A percentile compares a stretch with the other conserved stretches of the same genome.
These are phyloP conservation scores for Cataglyphis livida DNA, from an alignment of 2,888 invertebrate genomes.

Conservation along the genomic window DNA sequence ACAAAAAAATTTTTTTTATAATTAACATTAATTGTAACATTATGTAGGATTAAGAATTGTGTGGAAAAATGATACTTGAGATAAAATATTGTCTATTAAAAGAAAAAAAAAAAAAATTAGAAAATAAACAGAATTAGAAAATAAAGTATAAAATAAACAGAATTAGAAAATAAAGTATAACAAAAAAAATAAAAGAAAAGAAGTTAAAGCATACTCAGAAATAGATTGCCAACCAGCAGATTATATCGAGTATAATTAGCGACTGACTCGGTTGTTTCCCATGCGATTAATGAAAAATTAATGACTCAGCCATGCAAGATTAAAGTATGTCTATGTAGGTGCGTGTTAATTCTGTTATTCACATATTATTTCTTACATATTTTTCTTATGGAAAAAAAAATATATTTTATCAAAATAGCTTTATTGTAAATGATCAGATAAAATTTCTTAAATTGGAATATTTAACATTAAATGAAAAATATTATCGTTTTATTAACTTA, in stretches of 20 bases:
- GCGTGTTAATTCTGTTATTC: not conserved
- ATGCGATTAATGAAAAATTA: slow-evolving; percentile 30
- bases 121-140: slow-evolving; percentile 1
- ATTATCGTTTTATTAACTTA: not conserved
- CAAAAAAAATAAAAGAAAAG: not conserved
- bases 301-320: not conserved
- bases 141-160: slow-evolving; percentile 8
- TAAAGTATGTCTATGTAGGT: not conserved
- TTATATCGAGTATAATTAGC: slow-evolving; percentile 33
- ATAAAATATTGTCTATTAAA: not conserved
- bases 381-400: not conserved
- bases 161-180: no score
- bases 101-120: not conserved
- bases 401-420: not conserved
- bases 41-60: not conserved
- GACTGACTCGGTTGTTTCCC: not conserved
- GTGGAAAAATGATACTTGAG: not conserved
- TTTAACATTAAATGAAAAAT: not conserved
- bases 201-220: not conserved
- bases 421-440: not conserved
- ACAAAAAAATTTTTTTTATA: not conserved
- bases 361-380: not conserved
- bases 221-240: not conserved
- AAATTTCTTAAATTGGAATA: not conserved
- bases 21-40: not conserved